Percentiles rank a stretch among this genome's conserved stretches.
Evolutionary conservation across 2,113 vertebrate genomes (phyloP).

Genomic region (Lagopus leucura): DNA sequence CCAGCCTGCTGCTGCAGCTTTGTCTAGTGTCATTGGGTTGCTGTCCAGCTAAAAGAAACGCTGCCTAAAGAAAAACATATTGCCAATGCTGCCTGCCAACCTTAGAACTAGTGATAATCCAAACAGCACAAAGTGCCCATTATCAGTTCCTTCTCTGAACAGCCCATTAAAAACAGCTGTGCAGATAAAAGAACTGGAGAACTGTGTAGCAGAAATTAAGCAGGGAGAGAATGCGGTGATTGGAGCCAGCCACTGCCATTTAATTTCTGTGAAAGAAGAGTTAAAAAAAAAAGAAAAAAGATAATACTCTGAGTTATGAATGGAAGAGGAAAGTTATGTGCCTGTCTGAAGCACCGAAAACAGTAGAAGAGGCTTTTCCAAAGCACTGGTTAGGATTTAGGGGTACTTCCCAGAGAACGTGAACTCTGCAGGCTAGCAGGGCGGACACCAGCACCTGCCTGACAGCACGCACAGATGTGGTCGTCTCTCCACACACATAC

Average conservation of each 20-base stretch:
- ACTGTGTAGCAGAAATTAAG: slow-evolving; percentile 71
- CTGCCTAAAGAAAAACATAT: slow-evolving; percentile 66
- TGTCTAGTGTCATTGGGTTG: slow-evolving; percentile 47
- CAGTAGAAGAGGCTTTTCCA: neutral
- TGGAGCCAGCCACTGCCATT: slow-evolving; percentile 55
- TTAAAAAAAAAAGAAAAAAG: neutral
- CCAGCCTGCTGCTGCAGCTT: slow-evolving; percentile 31
- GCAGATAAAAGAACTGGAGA: slow-evolving; percentile 73
- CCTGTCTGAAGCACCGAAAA: slow-evolving; percentile 31
- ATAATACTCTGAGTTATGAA: slow-evolving; percentile 65
- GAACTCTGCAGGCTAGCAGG: neutral
- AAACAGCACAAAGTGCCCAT: slow-evolving; percentile 74
- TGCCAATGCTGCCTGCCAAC: slow-evolving; percentile 67
- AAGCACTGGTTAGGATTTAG: slow-evolving; percentile 42
- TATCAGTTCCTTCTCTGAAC: slow-evolving; percentile 73
- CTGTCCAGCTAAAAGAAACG: slow-evolving; percentile 55
- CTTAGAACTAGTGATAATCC: slow-evolving; percentile 69
- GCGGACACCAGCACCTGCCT: neutral
- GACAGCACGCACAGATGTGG: neutral
- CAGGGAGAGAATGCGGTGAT: slow-evolving; percentile 34
- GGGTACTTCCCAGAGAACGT: neutral
- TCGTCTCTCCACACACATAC: neutral
- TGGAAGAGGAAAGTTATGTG: slow-evolving; percentile 39
- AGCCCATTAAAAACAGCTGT: slow-evolving; percentile 76
- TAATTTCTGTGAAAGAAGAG: slow-evolving; percentile 53